Evolutionary conservation across 2,113 vertebrate genomes (phyloP), one percentile per base, ranked within the genome.

Genomic region (Spermophilus dauricus): DNA sequence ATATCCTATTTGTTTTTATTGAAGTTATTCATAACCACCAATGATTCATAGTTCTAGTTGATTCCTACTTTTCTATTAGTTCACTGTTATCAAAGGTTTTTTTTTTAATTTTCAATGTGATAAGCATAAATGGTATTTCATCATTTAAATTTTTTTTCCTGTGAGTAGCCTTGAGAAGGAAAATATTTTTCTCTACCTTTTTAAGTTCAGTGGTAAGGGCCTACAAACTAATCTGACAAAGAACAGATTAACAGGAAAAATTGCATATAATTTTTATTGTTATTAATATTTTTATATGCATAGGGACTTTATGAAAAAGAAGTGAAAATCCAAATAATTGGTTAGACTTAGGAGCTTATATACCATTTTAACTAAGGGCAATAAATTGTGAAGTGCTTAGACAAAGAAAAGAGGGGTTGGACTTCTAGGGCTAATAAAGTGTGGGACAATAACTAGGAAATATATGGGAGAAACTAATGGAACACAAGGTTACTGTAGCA

Each of bases 101-200:
- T 70, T 28, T 73, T 30, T 65, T 86, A 45, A 45, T 45, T 53
- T 61, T 86, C 26, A 85, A 39, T 88, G 65, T 87, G 30, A 37
- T 88, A 91, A 93, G 16, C 73, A 75, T 69, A 89, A 96, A 65
- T 76, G 4, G 4, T 37, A 37, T 58, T 84, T 96, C 86, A 17
- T 32, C n/a, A 26, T 84, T 56, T 89, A 28, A 58, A 26, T 73
- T 48, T 58, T 93, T 73, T 32, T 67, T 58, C 2, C 34, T 48
- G 4, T 77, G 78, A 51, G 4, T 91, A 45, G 37, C 37, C 0
- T 53, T 83, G 24, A 17, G 10, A n/a, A 39, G 1, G 28, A 81
- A 63, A 72, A 16, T 0, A 11, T 48, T 83, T 65, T 39, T 17
- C 1, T 72, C 14, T 80, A 1, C 34, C 32, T 7, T 78, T 65